Base-by-base conservation (phyloP, 1,140 invertebrate genomes). In the Drosophila punjabiensis region DNA sequence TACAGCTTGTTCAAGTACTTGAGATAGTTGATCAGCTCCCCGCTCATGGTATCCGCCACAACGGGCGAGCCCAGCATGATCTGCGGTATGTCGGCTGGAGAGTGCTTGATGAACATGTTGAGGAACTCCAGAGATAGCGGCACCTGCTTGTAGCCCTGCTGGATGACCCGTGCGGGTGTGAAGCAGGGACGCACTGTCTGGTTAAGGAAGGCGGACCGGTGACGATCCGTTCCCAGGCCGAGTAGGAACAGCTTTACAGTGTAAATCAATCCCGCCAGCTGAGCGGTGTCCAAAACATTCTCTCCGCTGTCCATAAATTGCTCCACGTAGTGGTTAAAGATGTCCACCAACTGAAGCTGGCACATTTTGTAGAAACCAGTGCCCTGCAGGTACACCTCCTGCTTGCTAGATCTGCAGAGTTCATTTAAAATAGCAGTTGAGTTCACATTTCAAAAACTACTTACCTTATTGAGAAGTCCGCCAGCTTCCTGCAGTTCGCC, bases 281-380 rank as follows among this genome's bases (percentile, higher is more conserved):
- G 79, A 4, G 79, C 7, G 3, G 68, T 45, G 24, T 81, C 73
- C 63, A 59, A 67, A 56, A 63, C 70, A 9, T 13, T 37, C n/a
- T 81, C 67, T 7, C 76, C 75, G 16, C 11, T 50, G 14, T 70
- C 58, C 33, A 61, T 65, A 14, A 80, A 74, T 18, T 80, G 56
- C 24, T 66, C 68, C 20, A 93, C 81, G 24, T 88, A 92, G 32
- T 92, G 80, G 20, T 78, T 85, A n/a, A 92, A 93, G 24, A 93
- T 92, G n/a, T 93, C 92, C 11, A 92, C 79, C 14, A 92, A 33
- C 41, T 90, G 86, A 3, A 93, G 48, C 41, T 93, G 92, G 28
- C 92, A 93, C 92, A 93, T 93, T 68, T 92, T 93, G 52, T 93
- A 93, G 74, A 92, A 93, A 3, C 92, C 92, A 13, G 89, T 91